phyloP scores from a whole-genome alignment of 2,113 vertebrate genomes.

The Trematocara macrostoma region DNA sequence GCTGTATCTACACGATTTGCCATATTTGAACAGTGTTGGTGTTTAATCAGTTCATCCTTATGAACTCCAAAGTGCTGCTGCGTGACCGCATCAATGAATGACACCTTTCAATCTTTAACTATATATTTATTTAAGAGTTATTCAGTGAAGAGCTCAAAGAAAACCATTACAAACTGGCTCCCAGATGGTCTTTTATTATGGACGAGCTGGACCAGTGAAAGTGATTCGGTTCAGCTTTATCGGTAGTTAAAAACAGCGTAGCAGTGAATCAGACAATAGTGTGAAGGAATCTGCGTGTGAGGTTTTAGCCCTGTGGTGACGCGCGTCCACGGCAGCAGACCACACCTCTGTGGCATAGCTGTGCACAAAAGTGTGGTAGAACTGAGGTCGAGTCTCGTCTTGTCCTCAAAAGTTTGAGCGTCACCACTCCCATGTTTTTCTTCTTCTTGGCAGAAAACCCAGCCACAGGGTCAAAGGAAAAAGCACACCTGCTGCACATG shows the following conservation, averaged over 20 bases:
- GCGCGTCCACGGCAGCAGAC: neutral
- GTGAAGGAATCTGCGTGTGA: neutral
- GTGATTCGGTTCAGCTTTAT: neutral
- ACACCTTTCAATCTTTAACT: neutral
- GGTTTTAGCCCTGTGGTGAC: neutral
- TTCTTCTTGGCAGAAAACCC: neutral
- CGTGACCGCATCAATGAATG: too few relatives aligned
- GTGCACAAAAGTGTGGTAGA: neutral
- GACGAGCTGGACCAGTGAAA: neutral
- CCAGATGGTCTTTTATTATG: neutral
- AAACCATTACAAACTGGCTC: too few relatives aligned
- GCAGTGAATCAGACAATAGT: neutral
- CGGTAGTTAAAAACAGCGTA: neutral
- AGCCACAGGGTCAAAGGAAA: slow-evolving; percentile 5
- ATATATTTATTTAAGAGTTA: neutral
- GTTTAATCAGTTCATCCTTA: neutral
- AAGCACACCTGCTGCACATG: slow-evolving; percentile 11
- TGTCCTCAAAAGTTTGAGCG: neutral
- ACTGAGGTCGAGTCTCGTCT: slow-evolving; percentile 23
- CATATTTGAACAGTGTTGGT: neutral
- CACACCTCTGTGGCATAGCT: neutral
- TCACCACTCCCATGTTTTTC: slow-evolving; percentile 19
- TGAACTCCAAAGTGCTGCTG: neutral
- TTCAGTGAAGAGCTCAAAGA: neutral
- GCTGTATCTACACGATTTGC: neutral